Conservation (phyloP, 2,797 vertebrate genomes). For the Sebastes hubbsi region DNA sequence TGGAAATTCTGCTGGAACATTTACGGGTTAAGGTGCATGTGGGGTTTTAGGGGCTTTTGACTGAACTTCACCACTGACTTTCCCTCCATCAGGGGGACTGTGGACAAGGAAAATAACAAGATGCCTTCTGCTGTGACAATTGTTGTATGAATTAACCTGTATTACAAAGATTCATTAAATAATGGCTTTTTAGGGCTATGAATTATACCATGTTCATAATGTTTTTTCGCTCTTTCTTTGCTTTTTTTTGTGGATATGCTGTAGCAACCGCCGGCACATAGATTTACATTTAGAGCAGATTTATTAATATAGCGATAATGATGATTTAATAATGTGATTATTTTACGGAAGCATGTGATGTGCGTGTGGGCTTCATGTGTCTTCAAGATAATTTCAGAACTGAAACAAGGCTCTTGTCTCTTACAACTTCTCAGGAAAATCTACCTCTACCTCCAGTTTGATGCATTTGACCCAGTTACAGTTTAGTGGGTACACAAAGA, state of each 20-base stretch:
- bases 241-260: conserved; percentile 47
- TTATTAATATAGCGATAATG: conserved; percentile 56
- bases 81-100: conserved; percentile 40
- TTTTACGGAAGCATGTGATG: conserved; percentile 58
- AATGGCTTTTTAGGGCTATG: conserved; percentile 69
- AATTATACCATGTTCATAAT: conserved; percentile 67
- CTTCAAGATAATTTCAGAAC: conserved; percentile 62
- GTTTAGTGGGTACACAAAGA: conserved; percentile 60
- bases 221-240: conserved; percentile 48
- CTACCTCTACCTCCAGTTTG: conserved; percentile 86
- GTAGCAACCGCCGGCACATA: conserved; percentile 66
- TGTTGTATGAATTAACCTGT: conserved; percentile 74
- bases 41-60: conserved; percentile 33
- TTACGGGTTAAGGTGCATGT: conserved; percentile 52
- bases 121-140: conserved; percentile 86
- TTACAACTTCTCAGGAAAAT: conserved; percentile 85
- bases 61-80: conserved; percentile 62
- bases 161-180: conserved; percentile 74
- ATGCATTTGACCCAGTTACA: conserved; percentile 77
- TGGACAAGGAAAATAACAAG: conserved; percentile 64
- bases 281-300: conserved; percentile 70
- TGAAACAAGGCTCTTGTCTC: conserved; percentile 73
- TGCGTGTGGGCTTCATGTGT: conserved; percentile 56
- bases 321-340: conserved; percentile 66
- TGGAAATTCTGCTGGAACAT: conserved; percentile 39